Evolutionary conservation across 2,888 invertebrate genomes (phyloP), one percentile per base, ranked within the genome.

Genomic region (Enchytraeus crypticus): DNA sequence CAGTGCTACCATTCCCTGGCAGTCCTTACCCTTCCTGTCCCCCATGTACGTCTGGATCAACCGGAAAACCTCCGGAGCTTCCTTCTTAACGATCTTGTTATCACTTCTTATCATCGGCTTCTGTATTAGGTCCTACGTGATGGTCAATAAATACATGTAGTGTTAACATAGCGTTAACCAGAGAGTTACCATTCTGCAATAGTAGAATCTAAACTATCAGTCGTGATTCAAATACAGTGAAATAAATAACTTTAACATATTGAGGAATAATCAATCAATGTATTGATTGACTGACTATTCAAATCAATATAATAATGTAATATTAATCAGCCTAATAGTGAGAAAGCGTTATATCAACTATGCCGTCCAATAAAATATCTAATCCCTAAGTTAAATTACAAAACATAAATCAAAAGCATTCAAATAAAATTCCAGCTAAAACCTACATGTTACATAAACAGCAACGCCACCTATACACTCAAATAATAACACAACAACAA

Each of bases 1-100:
- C 74, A 90, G 87, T 11, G 92, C 89, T 45, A 93, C 87, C 89
- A 88, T 38, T 2, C 30, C 30, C 18, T 30, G 55, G 43, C 43
- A 38, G 3, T 57, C 57, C n/a, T 46, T 43, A 30, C 46, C 51
- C 5, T 89, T 88, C 32, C 95, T 84, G 81, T 97, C 97, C 53
- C 92, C 92, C 97, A 97, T 97, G 81, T 96, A 97, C 70, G 90
- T 89, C 82, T 92, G 92, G 59, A 93, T 89, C 67, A 89, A 82
- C 73, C 93, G 86, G 80, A 96, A 97, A 73, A 95, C 84, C 77
- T 93, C 91, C 63, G 88, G 87, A 56, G 95, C 92, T 64, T 92
- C 92, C 75, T 92, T 88, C 80, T 92, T 92, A 71, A 92, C 85
- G 32, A 87, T 84, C 79, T 95, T 96, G 72, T 86, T 87, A 29